phyloP scores from a whole-genome alignment of 2,888 invertebrate genomes.

The Acrobasis consociella region DNA sequence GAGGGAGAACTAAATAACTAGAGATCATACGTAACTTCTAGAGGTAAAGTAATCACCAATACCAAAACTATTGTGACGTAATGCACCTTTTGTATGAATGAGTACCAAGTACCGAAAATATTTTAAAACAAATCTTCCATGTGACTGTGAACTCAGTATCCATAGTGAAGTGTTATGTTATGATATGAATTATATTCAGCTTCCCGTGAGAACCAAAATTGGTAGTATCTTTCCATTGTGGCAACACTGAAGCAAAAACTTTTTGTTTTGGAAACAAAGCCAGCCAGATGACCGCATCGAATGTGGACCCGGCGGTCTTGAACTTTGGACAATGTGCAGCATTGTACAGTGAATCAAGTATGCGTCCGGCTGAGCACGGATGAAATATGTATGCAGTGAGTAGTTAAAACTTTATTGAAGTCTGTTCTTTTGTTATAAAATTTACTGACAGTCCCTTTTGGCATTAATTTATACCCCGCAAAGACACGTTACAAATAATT shows the following conservation, averaged over 20 bases:
- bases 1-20: too few species aligned
- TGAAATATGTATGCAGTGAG: neutral
- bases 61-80: too few species aligned
- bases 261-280: constrained; percentile 10
- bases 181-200: neutral
- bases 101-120: neutral
- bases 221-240: constrained; percentile 15
- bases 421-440: too few species aligned
- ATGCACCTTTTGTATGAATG: neutral
- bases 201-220: constrained; percentile 17
- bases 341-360: constrained; percentile 21
- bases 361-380: constrained; percentile 8
- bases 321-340: constrained; percentile 27
- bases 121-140: constrained; percentile 8
- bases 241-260: constrained; percentile 7
- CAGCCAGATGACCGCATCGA: constrained; percentile 20
- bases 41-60: too few species aligned
- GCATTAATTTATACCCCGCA: too few species aligned
- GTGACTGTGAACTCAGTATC: constrained; percentile 4
- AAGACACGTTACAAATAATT: too few species aligned
- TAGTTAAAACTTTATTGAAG: too few species aligned
- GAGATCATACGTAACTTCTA: too few species aligned
- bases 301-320: constrained; percentile 27
- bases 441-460: too few species aligned
- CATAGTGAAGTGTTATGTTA: neutral